A percentile compares a stretch with the other conserved stretches of the same genome.
Conservation (phyloP, 2,113 vertebrate species). For the Globicephala melas region DNA sequence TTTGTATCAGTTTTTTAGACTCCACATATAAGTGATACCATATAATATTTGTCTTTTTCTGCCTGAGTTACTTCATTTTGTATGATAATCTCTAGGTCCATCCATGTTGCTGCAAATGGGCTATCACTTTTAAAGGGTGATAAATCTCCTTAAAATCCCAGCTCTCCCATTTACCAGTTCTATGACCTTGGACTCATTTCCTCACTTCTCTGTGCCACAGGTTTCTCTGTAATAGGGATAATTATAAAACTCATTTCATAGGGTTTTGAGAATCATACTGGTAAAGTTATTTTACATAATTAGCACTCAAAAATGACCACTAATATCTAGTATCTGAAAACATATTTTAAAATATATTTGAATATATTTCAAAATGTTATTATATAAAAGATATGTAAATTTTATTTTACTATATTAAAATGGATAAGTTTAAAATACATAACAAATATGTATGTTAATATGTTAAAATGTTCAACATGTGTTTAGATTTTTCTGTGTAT, state of each 20-base stretch:
- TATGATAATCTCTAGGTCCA: not conserved
- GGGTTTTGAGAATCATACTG: not conserved
- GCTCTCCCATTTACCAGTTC: not conserved
- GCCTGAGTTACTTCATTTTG: not conserved
- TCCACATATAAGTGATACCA: too few relatives aligned
- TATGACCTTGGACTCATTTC: not conserved
- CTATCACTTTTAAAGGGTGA: not conserved
- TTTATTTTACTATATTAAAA: not conserved
- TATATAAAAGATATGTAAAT: not conserved
- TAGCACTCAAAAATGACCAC: not conserved
- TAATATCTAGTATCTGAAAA: not conserved
- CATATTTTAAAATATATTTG: not conserved
- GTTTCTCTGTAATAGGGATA: not conserved
- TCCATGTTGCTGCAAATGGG: not conserved
- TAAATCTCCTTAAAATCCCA: not conserved
- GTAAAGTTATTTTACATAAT: not conserved
- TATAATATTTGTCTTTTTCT: too few relatives aligned
- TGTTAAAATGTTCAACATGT: not conserved
- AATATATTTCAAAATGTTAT: not conserved
- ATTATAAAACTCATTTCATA: not conserved
- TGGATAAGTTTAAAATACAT: not conserved
- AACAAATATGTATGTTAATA: not conserved
- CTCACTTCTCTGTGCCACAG: not conserved
- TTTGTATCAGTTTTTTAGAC: not conserved
- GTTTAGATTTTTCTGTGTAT: not conserved